Evolutionary conservation across 2,797 vertebrate genomes (phyloP).

Genomic region (Sebastes diaconus): DNA sequence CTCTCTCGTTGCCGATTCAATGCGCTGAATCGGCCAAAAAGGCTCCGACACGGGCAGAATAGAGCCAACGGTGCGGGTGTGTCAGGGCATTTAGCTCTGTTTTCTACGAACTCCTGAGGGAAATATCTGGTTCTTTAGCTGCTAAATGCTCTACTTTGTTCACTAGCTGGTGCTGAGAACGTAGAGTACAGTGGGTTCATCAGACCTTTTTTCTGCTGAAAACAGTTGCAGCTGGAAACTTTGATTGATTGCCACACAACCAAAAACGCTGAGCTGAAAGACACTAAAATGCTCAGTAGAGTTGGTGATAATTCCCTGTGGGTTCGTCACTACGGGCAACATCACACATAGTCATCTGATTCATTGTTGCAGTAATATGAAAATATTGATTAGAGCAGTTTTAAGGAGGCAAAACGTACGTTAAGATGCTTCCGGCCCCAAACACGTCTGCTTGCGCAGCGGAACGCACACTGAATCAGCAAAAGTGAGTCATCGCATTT

Average conservation of each 20-base stretch:
- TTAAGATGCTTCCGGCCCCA: neutral
- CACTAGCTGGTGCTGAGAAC: neutral
- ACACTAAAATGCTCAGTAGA: neutral
- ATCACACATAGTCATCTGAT: neutral
- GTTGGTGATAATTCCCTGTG: neutral
- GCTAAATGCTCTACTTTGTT: neutral
- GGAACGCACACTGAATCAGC: constrained; percentile 70
- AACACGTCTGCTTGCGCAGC: neutral
- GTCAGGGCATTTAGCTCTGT: too few species aligned
- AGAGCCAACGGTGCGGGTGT: too few species aligned
- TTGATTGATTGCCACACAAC: neutral
- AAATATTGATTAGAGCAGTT: neutral
- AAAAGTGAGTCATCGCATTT: constrained; percentile 72
- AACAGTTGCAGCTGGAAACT: neutral
- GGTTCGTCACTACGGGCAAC: neutral
- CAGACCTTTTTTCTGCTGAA: neutral
- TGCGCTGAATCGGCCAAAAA: too few species aligned
- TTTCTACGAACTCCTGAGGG: neutral
- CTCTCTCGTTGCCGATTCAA: too few species aligned
- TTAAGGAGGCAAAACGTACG: neutral
- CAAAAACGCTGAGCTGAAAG: neutral
- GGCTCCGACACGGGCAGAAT: too few species aligned
- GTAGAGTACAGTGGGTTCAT: neutral
- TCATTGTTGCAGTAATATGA: neutral
- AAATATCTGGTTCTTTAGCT: too few species aligned